Conservation (phyloP, 2,113 vertebrate genomes). For the Nycticebus coucang region DNA sequence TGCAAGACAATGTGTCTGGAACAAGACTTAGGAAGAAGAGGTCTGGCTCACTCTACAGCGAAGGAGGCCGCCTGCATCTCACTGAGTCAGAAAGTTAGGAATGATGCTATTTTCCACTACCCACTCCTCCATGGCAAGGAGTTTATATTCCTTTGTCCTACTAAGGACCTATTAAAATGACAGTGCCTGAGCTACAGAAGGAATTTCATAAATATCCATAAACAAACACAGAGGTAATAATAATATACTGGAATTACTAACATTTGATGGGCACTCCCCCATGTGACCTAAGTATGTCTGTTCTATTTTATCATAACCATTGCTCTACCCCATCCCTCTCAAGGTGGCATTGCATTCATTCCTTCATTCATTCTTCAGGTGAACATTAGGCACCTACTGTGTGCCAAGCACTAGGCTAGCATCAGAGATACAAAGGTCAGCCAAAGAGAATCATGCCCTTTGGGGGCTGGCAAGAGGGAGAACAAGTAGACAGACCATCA, state of each 20-base stretch:
- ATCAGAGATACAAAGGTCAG: neutral
- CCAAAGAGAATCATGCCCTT: neutral
- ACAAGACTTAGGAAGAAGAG: neutral
- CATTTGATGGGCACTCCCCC: neutral
- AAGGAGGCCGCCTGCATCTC: rapidly evolving
- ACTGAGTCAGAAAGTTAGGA: neutral
- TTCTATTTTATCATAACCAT: neutral
- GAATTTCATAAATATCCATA: neutral
- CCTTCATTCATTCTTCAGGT: neutral
- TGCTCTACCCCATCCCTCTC: too few species aligned
- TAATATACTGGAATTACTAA: neutral
- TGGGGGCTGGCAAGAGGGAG: neutral
- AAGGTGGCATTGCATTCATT: neutral
- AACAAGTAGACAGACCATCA: neutral
- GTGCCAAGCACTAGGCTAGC: neutral
- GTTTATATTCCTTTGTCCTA: neutral
- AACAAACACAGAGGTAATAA: neutral
- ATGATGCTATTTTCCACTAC: neutral
- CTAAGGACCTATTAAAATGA: neutral
- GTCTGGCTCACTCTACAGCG: rapidly evolving
- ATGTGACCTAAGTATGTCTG: rapidly evolving
- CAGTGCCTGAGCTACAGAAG: neutral
- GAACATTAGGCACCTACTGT: neutral
- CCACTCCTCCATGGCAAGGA: neutral
- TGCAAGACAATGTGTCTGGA: neutral